Base-by-base conservation (phyloP, 2,888 invertebrate species). In the Acholoe squamosa region DNA sequence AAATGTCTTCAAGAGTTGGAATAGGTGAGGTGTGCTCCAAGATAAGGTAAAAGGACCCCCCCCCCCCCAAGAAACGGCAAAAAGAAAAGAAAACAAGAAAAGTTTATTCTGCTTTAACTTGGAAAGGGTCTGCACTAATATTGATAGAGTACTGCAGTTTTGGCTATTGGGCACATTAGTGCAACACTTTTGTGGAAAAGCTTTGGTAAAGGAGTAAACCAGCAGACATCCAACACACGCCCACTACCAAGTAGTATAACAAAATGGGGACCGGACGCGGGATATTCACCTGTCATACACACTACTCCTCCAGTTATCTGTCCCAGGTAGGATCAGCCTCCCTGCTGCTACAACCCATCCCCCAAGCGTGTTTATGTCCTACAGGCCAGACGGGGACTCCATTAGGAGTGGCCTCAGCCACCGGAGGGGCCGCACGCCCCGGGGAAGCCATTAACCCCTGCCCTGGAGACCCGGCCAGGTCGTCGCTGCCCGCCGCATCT, bases 371-470 rank as follows among this genome's bases (percentile, higher is more conserved):
- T 80, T 80, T 80, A 80, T 80, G 80, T 80, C 80, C 80, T 80
- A 34, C 80, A 43, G 80, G 80, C 80, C 33, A 43, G 80, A 80
- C 80, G 80, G 14, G 80, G 80, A 80, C 80, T 80, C 80, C 80
- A 80, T 80, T 80, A 80, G 80, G 43, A 80, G 80, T 25, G 22
- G 80, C 80, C 33, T 80, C 80, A 80, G 80, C 34, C 80, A 80
- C 80, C 43, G 80, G 80, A 80, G 80, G 80, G 19, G 34, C 34
- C 34, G 33, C 28, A 22, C 80, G 43, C 43, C 43, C 80, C 80
- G 43, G 80, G 43, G 80, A 80, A 43, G 80, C 80, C 80, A 80
- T 80, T 80, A 80, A 80, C 80, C 80, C 80, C 43, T 80, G 80
- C 80, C 43, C 80, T 25, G 80, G 80, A 80, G 43, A 80, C 80